These are phyloP conservation scores for Athene cunicularia DNA, from an alignment of 2,113 vertebrate genomes.

Conservation along the genomic window DNA sequence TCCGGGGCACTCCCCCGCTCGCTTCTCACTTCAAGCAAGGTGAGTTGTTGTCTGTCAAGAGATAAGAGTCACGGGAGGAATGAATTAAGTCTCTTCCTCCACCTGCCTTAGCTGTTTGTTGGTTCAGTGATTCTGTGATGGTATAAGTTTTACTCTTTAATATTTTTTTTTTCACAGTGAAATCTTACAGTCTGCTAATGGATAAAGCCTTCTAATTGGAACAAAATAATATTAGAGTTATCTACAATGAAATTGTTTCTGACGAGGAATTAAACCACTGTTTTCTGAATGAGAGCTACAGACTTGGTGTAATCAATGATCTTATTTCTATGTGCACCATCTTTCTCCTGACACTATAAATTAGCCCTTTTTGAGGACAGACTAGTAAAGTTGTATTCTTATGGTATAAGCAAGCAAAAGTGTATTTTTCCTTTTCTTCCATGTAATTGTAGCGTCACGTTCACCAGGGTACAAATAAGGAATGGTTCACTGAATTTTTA, in stretches of 20 bases:
- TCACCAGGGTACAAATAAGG: not conserved
- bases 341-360: not conserved
- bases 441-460: not conserved
- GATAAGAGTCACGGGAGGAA: not conserved
- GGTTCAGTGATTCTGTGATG: not conserved
- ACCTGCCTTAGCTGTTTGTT: not conserved
- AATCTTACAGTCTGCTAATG: not conserved
- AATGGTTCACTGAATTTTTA: not conserved
- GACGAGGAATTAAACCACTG: not conserved
- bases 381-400: not conserved
- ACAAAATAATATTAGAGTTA: not conserved
- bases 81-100: not conserved
- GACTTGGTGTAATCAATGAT: not conserved
- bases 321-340: not conserved
- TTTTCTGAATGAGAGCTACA: not conserved
- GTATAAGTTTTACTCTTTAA: not conserved
- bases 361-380: not conserved
- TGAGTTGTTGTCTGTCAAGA: constrained; percentile 76
- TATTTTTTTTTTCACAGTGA: not conserved
- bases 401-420: rapidly evolving
- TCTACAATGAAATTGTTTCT: not conserved
- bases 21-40: constrained; percentile 69
- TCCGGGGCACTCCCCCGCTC: not conserved
- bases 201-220: not conserved
- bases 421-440: not conserved